Evolutionary conservation across 2,888 invertebrate genomes (phyloP).

Genomic region (Cactoblastis cactorum): DNA sequence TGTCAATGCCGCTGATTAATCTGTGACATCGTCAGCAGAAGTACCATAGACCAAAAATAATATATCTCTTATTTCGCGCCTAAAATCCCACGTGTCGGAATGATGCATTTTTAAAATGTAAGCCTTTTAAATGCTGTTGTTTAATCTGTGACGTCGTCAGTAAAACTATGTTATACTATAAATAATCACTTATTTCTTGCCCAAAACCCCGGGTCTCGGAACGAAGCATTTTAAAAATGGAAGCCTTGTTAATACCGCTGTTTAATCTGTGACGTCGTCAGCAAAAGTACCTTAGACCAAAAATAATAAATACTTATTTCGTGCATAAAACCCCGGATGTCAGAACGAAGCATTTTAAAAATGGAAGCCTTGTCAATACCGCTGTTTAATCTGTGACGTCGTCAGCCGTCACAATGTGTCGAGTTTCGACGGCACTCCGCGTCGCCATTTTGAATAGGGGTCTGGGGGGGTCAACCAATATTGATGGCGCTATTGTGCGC

Average conservation of each 20-base stretch:
- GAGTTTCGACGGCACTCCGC: constrained; percentile 35
- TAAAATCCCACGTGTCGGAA: neutral
- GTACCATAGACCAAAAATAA: too few species aligned
- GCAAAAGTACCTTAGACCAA: too few species aligned
- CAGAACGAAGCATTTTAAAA: neutral
- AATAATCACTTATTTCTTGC: too few species aligned
- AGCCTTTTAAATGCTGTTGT: neutral
- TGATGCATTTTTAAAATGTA: neutral
- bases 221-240: neutral
- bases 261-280: constrained; percentile 12
- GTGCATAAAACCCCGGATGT: neutral
- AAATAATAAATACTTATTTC: too few species aligned
- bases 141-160: constrained; percentile 11
- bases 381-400: constrained; percentile 12
- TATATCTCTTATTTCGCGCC: neutral
- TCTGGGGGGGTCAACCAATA: constrained; percentile 42
- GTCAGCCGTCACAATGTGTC: constrained; percentile 29
- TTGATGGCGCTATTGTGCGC: constrained; percentile 61
- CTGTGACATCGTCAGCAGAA: constrained; percentile 11
- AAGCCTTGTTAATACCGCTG: neutral
- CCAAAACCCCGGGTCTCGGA: neutral
- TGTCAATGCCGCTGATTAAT: constrained; percentile 9
- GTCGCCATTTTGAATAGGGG: constrained; percentile 45
- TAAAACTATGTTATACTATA: too few species aligned
- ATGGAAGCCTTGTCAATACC: constrained; percentile 1